These are phyloP conservation scores for Encarsia formosa DNA, from an alignment of 2,888 invertebrate genomes.

Conservation along the genomic window DNA sequence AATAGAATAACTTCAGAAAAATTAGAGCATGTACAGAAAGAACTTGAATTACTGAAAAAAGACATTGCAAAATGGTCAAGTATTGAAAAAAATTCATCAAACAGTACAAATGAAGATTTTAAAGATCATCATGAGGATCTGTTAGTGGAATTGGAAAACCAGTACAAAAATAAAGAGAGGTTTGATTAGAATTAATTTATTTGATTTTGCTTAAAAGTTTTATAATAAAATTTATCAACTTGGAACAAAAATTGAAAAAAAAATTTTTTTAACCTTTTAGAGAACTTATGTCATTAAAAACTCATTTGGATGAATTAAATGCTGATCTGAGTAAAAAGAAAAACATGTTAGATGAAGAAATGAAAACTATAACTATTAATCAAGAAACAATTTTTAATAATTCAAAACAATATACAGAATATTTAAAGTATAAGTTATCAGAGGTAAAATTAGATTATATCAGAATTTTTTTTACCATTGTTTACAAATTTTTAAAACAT, in stretches of 20 bases:
- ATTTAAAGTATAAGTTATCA: conserved; percentile 27
- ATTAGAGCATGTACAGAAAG: conserved; percentile 15
- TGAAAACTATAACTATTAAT: conserved; percentile 8
- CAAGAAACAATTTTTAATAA: conserved; percentile 19
- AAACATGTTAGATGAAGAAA: conserved; percentile 16
- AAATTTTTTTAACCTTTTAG: conserved; percentile 9
- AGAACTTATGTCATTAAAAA: conserved; percentile 22
- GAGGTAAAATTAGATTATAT: too few relatives aligned
- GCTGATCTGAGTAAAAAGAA: conserved; percentile 19
- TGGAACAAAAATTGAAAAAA: not conserved
- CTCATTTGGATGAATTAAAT: conserved; percentile 20
- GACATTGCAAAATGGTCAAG: conserved; percentile 20
- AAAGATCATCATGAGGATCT: conserved; percentile 17
- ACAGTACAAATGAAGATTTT: conserved; percentile 7
- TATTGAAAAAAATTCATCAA: conserved; percentile 6
- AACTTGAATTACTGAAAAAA: conserved; percentile 13
- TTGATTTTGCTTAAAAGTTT: conserved; percentile 1
- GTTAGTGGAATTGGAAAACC: conserved; percentile 18
- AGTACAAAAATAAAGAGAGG: conserved; percentile 17
- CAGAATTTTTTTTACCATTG: too few relatives aligned
- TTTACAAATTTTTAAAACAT: too few relatives aligned
- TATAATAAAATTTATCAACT: conserved; percentile 3
- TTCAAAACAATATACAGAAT: conserved; percentile 23
- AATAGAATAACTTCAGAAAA: conserved; percentile 24
- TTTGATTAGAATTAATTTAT: not conserved